A percentile compares a stretch with the other conserved stretches of the same genome.
Conservation (phyloP, 1,140 invertebrate genomes). For the Ganaspis sp. region DNA sequence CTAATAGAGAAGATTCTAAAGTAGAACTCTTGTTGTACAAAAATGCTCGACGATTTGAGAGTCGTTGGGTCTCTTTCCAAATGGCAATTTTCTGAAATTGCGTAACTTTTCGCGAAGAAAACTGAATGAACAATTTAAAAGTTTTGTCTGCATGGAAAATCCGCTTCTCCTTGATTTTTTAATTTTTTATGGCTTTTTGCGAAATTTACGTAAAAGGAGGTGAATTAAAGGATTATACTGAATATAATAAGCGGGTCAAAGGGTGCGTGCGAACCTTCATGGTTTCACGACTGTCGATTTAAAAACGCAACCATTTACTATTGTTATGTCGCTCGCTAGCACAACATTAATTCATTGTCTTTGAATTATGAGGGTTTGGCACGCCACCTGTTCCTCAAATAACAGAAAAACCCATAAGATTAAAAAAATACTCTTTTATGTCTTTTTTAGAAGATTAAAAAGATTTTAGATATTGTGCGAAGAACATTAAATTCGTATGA, state of each 20-base stretch:
- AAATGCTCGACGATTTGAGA: background rate
- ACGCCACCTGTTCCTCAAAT: background rate
- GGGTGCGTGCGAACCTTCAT: conserved; percentile 26
- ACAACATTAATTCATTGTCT: conserved; percentile 65
- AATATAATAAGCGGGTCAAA: conserved; percentile 1
- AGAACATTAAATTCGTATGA: no score
- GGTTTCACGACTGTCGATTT: conserved; percentile 37
- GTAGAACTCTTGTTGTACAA: background rate
- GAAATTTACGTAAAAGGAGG: background rate
- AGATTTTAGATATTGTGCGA: background rate
- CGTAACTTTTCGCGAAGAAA: background rate
- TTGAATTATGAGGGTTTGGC: conserved; percentile 44
- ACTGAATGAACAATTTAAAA: conserved; percentile 17
- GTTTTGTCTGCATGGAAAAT: conserved; percentile 16
- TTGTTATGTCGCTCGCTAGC: conserved; percentile 68
- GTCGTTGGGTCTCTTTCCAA: background rate
- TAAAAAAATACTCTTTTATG: background rate
- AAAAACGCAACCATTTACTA: conserved; percentile 51
- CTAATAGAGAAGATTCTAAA: background rate
- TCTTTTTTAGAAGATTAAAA: background rate
- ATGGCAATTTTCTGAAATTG: conserved; percentile 2
- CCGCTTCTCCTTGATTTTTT: background rate
- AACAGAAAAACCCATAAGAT: background rate
- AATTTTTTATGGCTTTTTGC: background rate
- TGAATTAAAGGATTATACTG: background rate